Conservation (phyloP, 2,113 vertebrate genomes). For the Platichthys flesus region DNA sequence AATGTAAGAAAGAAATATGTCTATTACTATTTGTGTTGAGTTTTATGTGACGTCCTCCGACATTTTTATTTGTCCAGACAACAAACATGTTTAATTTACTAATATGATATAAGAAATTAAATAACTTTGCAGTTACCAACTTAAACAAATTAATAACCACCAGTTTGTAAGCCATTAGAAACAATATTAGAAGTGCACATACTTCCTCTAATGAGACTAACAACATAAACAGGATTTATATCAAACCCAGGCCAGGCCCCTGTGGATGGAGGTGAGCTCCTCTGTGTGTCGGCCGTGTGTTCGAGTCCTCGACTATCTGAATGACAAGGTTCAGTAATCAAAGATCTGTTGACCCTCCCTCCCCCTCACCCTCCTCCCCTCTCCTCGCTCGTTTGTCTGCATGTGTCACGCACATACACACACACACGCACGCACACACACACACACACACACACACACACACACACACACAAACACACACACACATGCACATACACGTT, state of each 20-base stretch:
- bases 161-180: not conserved
- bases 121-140: too few species aligned
- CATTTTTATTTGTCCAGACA: too few species aligned
- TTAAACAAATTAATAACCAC: too few species aligned
- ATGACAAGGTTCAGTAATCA: conserved; percentile 83
- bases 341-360: conserved; percentile 75
- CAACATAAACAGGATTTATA: too few species aligned
- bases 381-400: conserved; percentile 25
- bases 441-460: too few species aligned
- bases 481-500: not conserved
- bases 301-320: conserved; percentile 45
- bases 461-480: too few species aligned
- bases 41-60: not conserved
- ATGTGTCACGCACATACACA: not conserved
- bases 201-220: not conserved
- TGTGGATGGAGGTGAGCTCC: too few species aligned
- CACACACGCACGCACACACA: too few species aligned
- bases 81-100: too few species aligned
- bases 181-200: not conserved
- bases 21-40: not conserved
- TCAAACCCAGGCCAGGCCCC: too few species aligned
- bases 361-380: conserved; percentile 58
- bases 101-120: too few species aligned
- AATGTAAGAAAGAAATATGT: not conserved
- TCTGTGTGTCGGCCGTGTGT: too few species aligned